Evolutionary conservation across 2,888 invertebrate species (phyloP).

Genomic region (Himalopsyche japonica): DNA sequence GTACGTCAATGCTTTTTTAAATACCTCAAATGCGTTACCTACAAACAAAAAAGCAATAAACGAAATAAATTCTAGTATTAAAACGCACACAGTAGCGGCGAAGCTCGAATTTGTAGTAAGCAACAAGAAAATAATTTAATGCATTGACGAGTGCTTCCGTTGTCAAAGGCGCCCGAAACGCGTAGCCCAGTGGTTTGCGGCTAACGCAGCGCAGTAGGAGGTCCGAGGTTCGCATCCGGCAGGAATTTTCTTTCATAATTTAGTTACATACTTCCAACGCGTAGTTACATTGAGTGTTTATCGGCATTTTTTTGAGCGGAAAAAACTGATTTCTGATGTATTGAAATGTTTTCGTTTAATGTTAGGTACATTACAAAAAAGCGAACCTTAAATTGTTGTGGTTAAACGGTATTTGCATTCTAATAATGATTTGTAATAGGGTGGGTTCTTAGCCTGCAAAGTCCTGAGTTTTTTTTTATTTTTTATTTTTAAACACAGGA

Average conservation of each 20-base stretch:
- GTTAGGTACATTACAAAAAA: background rate
- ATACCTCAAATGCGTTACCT: background rate
- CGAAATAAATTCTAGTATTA: background rate
- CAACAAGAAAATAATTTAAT: background rate
- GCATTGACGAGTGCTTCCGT: background rate
- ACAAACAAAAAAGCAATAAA: background rate
- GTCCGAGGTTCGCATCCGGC: slow-evolving; percentile 15
- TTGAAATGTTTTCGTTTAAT: background rate
- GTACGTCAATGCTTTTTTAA: background rate
- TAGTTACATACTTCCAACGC: background rate
- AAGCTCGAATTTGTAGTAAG: background rate
- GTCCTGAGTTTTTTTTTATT: too few relatives aligned
- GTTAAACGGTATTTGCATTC: background rate
- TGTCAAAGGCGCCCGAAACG: background rate
- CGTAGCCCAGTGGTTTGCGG: slow-evolving; percentile 5
- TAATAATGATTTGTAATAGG: too few relatives aligned
- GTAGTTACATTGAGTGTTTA: background rate
- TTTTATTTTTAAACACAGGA: too few relatives aligned
- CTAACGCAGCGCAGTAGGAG: slow-evolving; percentile 20
- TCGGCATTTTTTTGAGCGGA: background rate
- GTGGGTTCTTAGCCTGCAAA: too few relatives aligned
- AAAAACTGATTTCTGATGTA: background rate
- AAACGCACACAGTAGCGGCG: background rate
- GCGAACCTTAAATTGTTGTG: background rate
- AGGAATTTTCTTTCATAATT: background rate